Conservation (phyloP, 2,797 vertebrate species). For the Anomalospiza imberbis region DNA sequence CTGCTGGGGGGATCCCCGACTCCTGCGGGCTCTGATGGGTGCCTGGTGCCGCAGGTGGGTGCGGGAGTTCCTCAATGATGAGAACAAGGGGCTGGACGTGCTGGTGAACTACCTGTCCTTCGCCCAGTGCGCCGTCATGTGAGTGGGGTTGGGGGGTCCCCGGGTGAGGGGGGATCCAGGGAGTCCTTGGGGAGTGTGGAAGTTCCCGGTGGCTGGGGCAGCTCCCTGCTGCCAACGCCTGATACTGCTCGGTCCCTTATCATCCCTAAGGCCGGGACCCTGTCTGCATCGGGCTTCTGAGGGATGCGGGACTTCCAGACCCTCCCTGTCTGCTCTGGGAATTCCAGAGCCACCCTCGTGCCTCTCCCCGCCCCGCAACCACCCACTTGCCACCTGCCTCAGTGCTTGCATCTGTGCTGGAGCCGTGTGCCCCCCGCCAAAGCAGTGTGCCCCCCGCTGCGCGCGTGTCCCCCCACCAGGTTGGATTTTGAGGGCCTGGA, state of each 20-base stretch:
- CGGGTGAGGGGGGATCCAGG: background rate
- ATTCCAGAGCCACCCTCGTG: background rate
- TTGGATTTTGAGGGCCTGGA: slow-evolving; percentile 97
- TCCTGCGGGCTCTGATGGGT: background rate
- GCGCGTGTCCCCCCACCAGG: slow-evolving; percentile 77
- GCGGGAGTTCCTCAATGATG: slow-evolving; percentile 94
- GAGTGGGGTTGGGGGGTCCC: slow-evolving; percentile 68
- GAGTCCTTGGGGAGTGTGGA: background rate
- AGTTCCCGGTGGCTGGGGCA: rapidly evolving
- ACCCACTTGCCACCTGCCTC: background rate
- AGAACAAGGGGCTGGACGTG: slow-evolving; percentile 93
- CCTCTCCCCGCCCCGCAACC: background rate
- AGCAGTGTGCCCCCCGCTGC: background rate
- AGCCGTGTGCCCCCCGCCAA: background rate
- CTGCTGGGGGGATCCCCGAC: rapidly evolving
- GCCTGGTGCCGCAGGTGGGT: slow-evolving; percentile 83
- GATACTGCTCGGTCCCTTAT: background rate
- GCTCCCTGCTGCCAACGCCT: rapidly evolving
- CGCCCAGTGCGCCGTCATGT: slow-evolving; percentile 95
- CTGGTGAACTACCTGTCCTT: slow-evolving; percentile 97
- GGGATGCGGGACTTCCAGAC: background rate
- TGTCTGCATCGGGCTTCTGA: rapidly evolving
- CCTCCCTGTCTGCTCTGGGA: background rate
- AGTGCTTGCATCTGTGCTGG: background rate
- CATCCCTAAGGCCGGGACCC: background rate